Base-by-base conservation (phyloP, 2,797 vertebrate genomes). In the Champsocephalus esox region DNA sequence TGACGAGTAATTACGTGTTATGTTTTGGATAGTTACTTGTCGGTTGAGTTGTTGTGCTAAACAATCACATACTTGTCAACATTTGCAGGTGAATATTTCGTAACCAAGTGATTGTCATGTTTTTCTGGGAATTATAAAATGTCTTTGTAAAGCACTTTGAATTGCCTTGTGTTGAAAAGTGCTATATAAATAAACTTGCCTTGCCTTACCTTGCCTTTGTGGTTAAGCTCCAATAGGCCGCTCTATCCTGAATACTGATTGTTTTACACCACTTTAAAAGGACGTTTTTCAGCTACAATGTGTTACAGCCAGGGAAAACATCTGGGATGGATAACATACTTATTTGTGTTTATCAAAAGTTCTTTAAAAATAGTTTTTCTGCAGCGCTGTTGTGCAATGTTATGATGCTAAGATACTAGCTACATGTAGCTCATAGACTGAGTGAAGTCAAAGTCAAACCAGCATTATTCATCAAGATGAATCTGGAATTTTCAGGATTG, bases 31-130 rank as follows among this genome's bases (percentile, higher is more conserved):
- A 5, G 34, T 57, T 46, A 44, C 19, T 8, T 51, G 46, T 38
- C 55, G 48, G 55, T 64, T 58, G 43, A 61, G 59, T 48, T 63
- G 56, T 58, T 28, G n/a, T 63, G 61, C 38, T 28, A 55, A n/a
- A 41, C 5, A 24, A 54, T 9, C 5, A 19, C n/a, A 0, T 54
- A 59, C 48, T 38, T 5, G 28, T 28, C 28, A 28, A 38, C 13
- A 3, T 4, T 54, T 21, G 56, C 32, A 17, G 45, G 17, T 28
- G 21, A 57, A 32, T 3, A 52, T 5, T 44, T 51, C 54, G 1
- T 24, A 19, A 70, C 21, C 56, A 4, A 12, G 16, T 17, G 17
- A 74, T 43, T n/a, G 17, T 19, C 17, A 17, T 13, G 14, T 57
- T 51, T 41, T 41, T 19, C 64, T 48, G 28, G 16, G 73, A 51